Base-by-base conservation (phyloP, 2,888 invertebrate genomes). In the Epinotia bilunana region DNA sequence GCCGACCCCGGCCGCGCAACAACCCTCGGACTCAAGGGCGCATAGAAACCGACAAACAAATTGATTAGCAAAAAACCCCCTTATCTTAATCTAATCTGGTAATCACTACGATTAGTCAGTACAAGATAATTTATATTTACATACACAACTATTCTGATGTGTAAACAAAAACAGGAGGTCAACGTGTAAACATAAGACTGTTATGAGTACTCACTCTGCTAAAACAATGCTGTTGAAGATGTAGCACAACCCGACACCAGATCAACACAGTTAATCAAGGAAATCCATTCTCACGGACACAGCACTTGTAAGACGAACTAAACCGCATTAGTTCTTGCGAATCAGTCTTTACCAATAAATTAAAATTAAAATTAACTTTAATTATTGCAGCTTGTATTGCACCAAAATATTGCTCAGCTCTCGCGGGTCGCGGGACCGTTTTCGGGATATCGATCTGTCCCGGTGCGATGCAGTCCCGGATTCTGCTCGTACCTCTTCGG, bases 271-370 rank as follows among this genome's bases (percentile, higher is more conserved):
- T 89, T 86, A 88, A 87, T 85, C 82, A 84, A 87, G 85, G 87
- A 87, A 88, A 92, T 92, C 90, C 91, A 93, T 91, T 87, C 83
- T 88, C 85, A 87, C 84, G 83, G 82, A 86, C 90, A 89, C 87
- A 86, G 76, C 90, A 91, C 91, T 87, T 83, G 83, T 82, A 86
- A 87, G 78, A 81, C 61, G 76, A 87, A 83, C 83, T 58, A 2
- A 58, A 28, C n/a, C n/a, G n/a, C n/a, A 18, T 58, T 46, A 64
- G n/a, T n/a, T n/a, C 23, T n/a, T 11, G n/a, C 75, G 79, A 78
- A 82, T 82, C 80, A 84, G 80, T 80, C 78, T 82, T 33, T 7
- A 81, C 69, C 72, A 77, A 77, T 67, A 43, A 39, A 13, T 39
- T 39, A 62, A 71, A 58, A 28, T 71, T 57, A 74, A 60, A 86